A percentile compares a stretch with the other conserved stretches of the same genome.
These are phyloP conservation scores for Subanguina moxae DNA, from an alignment of 1,140 invertebrate species.

Conservation along the genomic window DNA sequence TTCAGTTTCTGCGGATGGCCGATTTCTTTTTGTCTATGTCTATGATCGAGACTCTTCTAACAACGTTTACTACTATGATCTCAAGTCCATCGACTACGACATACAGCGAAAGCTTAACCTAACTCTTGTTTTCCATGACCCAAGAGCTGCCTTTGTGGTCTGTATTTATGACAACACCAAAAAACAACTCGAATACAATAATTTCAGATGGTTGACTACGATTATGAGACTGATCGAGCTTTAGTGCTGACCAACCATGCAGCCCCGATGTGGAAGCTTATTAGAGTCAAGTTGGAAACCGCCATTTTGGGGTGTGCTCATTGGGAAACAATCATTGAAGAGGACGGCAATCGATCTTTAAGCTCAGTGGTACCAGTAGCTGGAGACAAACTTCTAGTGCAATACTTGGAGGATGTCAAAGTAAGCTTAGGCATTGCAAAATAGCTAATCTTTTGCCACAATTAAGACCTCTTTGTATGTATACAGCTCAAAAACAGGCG, in stretches of 20 bases:
- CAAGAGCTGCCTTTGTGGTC: constrained; percentile 90
- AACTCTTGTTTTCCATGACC: constrained; percentile 69
- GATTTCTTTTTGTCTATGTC: constrained; percentile 50
- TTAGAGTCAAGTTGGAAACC: constrained; percentile 80
- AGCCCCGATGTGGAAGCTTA: constrained; percentile 85
- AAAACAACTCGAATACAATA: constrained; percentile 8
- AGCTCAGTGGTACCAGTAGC: constrained; percentile 80
- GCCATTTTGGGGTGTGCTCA: constrained; percentile 65
- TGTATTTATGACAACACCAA: constrained; percentile 60
- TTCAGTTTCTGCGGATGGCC: constrained; percentile 52
- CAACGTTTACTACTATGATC: constrained; percentile 56
- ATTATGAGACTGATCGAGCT: constrained; percentile 23
- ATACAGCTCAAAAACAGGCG: constrained; percentile 72
- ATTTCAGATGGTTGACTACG: constrained; percentile 3
- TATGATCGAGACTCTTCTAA: constrained; percentile 50
- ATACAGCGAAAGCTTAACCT: constrained; percentile 48
- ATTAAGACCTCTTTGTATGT: constrained; percentile 76
- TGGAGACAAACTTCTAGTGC: constrained; percentile 77
- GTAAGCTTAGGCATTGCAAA: constrained; percentile 58
- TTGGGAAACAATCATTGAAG: constrained; percentile 78
- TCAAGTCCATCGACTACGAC: constrained; percentile 40
- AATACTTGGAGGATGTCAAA: constrained; percentile 91
- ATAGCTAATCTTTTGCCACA: too few relatives aligned
- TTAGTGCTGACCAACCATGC: constrained; percentile 82
- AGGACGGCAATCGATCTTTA: constrained; percentile 80